phyloP scores from a whole-genome alignment of 2,888 invertebrate genomes.

The Pachydiplax longipennis region DNA sequence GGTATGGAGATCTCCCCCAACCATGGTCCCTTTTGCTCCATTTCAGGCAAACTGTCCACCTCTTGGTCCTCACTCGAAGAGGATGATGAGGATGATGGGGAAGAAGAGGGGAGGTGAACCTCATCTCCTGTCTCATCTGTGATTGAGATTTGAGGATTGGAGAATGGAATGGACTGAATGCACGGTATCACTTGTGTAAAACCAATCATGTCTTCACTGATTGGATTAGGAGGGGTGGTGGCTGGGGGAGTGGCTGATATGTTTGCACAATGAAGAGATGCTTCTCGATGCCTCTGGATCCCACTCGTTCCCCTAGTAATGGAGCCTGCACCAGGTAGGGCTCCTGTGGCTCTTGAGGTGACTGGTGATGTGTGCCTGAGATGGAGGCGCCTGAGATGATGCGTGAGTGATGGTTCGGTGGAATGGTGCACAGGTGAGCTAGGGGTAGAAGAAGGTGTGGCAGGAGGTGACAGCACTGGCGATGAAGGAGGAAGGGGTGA shows the following conservation, averaged over 20 bases:
- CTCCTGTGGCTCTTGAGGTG: slow-evolving; percentile 6
- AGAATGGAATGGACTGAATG: slow-evolving; percentile 43
- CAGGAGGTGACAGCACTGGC: slow-evolving; percentile 58
- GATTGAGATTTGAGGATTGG: slow-evolving; percentile 85
- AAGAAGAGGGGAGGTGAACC: slow-evolving; percentile 19
- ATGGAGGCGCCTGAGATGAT: slow-evolving; percentile 57
- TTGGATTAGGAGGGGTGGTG: slow-evolving; percentile 14
- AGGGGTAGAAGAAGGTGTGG: slow-evolving; percentile 52
- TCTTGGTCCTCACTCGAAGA: slow-evolving; percentile 66
- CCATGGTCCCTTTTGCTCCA: slow-evolving; percentile 18
- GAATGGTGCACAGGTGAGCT: slow-evolving; percentile 45
- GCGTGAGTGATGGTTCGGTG: slow-evolving; percentile 9
- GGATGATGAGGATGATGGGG: slow-evolving; percentile 58
- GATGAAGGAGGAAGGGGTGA: slow-evolving; percentile 56
- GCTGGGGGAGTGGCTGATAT: neutral
- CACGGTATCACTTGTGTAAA: neutral
- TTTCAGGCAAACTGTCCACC: slow-evolving; percentile 4
- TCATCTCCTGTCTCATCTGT: slow-evolving; percentile 86
- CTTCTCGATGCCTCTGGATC: slow-evolving; percentile 1
- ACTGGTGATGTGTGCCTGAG: slow-evolving; percentile 53
- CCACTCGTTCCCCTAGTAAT: slow-evolving; percentile 72
- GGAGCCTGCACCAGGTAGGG: slow-evolving; percentile 63
- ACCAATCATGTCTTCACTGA: neutral
- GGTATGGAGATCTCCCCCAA: slow-evolving; percentile 19
- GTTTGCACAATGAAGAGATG: neutral